Base-by-base conservation (phyloP, 2,113 vertebrate genomes). In the Solea solea region DNA sequence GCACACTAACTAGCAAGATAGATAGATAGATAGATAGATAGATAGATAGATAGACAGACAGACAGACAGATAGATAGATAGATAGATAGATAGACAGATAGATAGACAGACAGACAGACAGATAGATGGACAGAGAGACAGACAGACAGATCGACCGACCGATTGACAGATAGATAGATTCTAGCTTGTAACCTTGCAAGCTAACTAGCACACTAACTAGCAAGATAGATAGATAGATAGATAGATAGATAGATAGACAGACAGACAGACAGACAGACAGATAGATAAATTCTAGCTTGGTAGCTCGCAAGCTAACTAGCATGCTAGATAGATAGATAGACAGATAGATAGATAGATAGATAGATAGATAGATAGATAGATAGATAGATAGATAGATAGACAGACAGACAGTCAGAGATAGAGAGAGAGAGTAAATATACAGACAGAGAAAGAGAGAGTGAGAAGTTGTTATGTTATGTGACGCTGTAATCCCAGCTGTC, bases 401-500 rank as follows among this genome's bases (percentile, higher is more conserved):
- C 21, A 21, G 21, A 78, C 39, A 42, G 45, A 12, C 9, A 10
- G 12, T 2, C 11, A 48, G 45, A 10, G 45, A 45, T 5, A 45
- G 44, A 45, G 34, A 58, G 34, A 58, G 39, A 39, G 55, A 21
- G 50, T 21, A 21, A 21, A 21, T 21, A 21, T 21, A 21, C 21
- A 21, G 21, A 21, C 21, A 52, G 50, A 52, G 15, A 52, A n/a
- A 52, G 50, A 52, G 50, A 40, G 55, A 41, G 34, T 41, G 56
- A 49, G 25, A 59, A 7, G 14, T 50, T 59, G 54, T 48, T 21
- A 21, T 21, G 21, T 21, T 21, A 21, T 21, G 21, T 57, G 68
- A 65, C 25, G 5, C 59, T 70, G 67, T 74, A 64, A 76, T 68
- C 78, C 74, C 72, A 77, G 66, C 75, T 88, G 78, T 72, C 75